A percentile compares a stretch with the other conserved stretches of the same genome.
Evolutionary conservation across 2,113 vertebrate genomes (phyloP).

Genomic region (Xenus cinereus): DNA sequence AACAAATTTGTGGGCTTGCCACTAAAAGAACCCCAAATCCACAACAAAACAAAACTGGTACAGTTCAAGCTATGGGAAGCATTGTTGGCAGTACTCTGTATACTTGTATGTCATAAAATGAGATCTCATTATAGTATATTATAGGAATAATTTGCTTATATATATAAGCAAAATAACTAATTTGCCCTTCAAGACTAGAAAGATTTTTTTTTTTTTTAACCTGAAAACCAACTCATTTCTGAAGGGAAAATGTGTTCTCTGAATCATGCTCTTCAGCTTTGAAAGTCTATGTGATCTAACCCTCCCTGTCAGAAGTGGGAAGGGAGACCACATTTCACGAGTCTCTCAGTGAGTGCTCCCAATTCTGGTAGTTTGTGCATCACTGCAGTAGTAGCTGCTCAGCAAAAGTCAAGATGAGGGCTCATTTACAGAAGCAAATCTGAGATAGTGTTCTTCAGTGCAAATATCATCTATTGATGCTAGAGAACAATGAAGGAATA

Average conservation of each 20-base stretch:
- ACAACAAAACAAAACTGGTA: not conserved
- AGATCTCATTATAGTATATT: not conserved
- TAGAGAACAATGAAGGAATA: not conserved
- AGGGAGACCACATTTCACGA: not conserved
- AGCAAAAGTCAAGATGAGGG: not conserved
- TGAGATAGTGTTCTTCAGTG: not conserved
- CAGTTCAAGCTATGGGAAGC: not conserved
- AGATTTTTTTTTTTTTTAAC: not conserved
- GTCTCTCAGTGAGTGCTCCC: not conserved
- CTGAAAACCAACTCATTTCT: not conserved
- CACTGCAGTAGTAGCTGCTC: not conserved
- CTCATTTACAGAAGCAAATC: not conserved
- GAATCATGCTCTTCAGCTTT: not conserved
- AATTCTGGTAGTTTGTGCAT: not conserved
- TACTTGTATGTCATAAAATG: not conserved
- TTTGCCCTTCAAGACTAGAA: not conserved
- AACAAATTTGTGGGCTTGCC: not conserved
- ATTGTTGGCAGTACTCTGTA: not conserved
- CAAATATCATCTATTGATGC: not conserved
- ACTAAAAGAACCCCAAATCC: not conserved
- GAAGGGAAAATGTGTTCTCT: not conserved
- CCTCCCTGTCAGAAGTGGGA: not conserved
- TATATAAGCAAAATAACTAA: not conserved
- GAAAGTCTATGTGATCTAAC: not conserved
- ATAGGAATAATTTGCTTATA: too few species aligned